Percentiles rank a stretch among this genome's conserved stretches.
phyloP scores from a whole-genome alignment of 2,888 invertebrate species.

The Lymantria monacha region DNA sequence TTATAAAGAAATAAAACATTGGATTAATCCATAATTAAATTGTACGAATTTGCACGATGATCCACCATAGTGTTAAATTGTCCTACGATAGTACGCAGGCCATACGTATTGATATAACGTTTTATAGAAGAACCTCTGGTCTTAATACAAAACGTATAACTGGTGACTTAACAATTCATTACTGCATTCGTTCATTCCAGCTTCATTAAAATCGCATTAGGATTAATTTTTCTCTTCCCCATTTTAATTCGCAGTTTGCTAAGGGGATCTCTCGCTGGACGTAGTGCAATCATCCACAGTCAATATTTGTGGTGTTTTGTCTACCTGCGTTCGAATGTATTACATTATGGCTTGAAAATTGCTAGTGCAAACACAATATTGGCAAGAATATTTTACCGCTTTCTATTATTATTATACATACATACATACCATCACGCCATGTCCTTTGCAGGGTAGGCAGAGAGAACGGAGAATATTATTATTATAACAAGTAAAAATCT shows the following conservation, averaged over 20 bases:
- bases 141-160: slow-evolving; percentile 61
- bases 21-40: no score
- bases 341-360: slow-evolving; percentile 46
- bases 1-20: no score
- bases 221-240: slow-evolving; percentile 82
- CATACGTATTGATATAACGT: not conserved
- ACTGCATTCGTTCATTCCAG: slow-evolving; percentile 77
- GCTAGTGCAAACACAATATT: slow-evolving; percentile 28
- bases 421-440: no score
- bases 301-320: slow-evolving; percentile 74
- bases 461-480: no score
- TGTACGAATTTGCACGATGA: no score
- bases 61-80: no score
- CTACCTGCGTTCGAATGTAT: slow-evolving; percentile 64
- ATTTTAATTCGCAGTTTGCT: slow-evolving; percentile 78
- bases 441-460: no score
- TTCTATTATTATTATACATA: no score
- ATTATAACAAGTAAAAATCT: not conserved
- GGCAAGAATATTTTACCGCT: slow-evolving; percentile 13
- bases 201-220: slow-evolving; percentile 83
- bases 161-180: slow-evolving; percentile 75
- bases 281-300: slow-evolving; percentile 76
- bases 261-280: slow-evolving; percentile 71
- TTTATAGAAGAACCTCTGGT: slow-evolving; percentile 45
- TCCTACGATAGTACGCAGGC: no score